Evolutionary conservation across 2,797 vertebrate genomes (phyloP).

Genomic region (Dromococcyx pavoninus): DNA sequence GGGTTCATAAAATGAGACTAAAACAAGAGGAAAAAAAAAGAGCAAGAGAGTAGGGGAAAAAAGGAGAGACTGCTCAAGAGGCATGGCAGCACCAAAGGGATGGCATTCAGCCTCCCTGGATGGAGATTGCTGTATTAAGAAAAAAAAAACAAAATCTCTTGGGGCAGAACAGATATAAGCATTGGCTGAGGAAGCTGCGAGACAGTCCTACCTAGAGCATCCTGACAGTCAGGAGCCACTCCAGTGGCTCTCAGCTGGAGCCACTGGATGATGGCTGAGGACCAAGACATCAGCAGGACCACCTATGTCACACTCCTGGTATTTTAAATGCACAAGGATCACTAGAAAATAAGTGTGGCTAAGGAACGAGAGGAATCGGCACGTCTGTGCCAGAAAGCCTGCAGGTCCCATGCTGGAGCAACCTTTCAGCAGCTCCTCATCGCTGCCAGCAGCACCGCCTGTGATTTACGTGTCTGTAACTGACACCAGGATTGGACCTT

Average conservation of each 20-base stretch:
- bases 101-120: background rate
- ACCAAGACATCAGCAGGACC: background rate
- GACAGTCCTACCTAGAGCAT: background rate
- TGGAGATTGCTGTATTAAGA: background rate
- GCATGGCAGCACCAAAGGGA: background rate
- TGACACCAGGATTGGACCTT: background rate
- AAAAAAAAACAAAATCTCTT: background rate
- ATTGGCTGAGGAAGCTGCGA: accelerated
- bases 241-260: background rate
- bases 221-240: background rate
- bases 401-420: background rate
- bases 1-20: background rate
- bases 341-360: background rate
- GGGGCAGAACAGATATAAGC: background rate
- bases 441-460: background rate
- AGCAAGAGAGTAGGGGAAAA: background rate
- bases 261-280: accelerated
- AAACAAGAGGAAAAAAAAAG: background rate
- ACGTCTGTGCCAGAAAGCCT: background rate
- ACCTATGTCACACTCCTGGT: background rate
- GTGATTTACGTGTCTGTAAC: background rate
- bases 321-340: background rate
- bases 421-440: background rate
- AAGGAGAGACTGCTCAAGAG: background rate
- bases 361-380: background rate